phyloP scores from a whole-genome alignment of 2,113 vertebrate genomes.

The Pongo abelii region DNA sequence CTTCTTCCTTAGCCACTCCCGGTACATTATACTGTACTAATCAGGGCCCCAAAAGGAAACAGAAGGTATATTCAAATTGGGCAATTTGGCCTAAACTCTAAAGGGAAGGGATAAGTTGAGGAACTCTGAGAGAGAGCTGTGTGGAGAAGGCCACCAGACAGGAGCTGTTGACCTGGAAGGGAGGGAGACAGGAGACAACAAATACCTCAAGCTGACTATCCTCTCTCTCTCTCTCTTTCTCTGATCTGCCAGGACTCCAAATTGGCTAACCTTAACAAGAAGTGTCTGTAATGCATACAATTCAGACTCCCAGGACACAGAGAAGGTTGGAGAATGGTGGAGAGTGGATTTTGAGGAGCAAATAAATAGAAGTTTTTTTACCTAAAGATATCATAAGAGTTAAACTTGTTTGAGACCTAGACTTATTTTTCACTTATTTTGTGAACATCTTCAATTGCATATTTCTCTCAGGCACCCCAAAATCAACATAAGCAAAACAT shows the following conservation, averaged over 20 bases:
- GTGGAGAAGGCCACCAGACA: neutral
- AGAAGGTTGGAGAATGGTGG: neutral
- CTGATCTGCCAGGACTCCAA: neutral
- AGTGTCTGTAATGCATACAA: neutral
- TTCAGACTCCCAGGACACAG: neutral
- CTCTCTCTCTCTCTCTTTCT: neutral
- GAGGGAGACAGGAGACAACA: neutral
- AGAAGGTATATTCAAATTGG: neutral
- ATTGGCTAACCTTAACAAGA: neutral
- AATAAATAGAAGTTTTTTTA: neutral
- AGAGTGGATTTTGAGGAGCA: neutral
- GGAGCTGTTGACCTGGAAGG: neutral
- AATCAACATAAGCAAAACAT: neutral
- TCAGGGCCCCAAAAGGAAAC: neutral
- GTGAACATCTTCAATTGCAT: neutral
- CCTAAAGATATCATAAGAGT: neutral
- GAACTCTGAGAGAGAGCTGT: neutral
- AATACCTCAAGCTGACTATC: neutral
- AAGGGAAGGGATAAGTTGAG: neutral
- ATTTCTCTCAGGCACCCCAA: neutral
- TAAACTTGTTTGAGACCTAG: neutral
- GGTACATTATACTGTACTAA: no score
- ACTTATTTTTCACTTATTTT: neutral
- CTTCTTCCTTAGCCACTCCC: neutral
- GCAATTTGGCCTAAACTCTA: neutral